Evolutionary conservation across 2,113 vertebrate genomes (phyloP).

Genomic region (Genyomyrus donnyi): DNA sequence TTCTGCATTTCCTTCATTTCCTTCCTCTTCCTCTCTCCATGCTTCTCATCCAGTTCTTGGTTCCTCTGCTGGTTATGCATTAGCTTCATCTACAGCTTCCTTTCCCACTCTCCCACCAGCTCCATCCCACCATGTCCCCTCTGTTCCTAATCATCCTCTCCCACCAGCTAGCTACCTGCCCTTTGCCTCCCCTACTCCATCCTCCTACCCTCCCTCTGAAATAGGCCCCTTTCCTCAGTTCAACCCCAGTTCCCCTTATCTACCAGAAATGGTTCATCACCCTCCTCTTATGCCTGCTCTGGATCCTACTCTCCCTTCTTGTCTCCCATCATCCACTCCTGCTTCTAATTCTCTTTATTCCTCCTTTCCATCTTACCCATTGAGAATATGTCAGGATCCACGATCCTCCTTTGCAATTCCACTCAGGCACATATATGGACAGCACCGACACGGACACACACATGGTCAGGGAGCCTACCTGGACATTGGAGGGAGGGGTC

Average conservation of each 20-base stretch:
- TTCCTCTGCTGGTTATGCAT: not conserved
- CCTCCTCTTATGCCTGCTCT: conserved; percentile 50
- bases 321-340: conserved; percentile 33
- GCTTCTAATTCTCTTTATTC: conserved; percentile 49
- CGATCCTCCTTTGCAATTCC: conserved; percentile 56
- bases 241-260: conserved; percentile 46
- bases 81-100: conserved; percentile 12
- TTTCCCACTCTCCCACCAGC: conserved; percentile 8
- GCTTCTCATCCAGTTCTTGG: conserved; percentile 15
- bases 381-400: conserved; percentile 57
- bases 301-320: conserved; percentile 41
- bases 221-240: conserved; percentile 47
- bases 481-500: conserved; percentile 49
- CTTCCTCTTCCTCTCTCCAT: conserved; percentile 21
- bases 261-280: conserved; percentile 56
- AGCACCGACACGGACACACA: conserved; percentile 50
- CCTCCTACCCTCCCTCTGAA: conserved; percentile 46
- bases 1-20: conserved; percentile 5
- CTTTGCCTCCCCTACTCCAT: conserved; percentile 28
- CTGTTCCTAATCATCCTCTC: conserved; percentile 29
- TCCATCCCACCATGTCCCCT: conserved; percentile 28
- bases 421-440: conserved; percentile 59
- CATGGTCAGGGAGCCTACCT: conserved; percentile 55
- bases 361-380: conserved; percentile 57
- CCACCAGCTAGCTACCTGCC: conserved; percentile 35